Percentiles rank a stretch among this genome's conserved stretches.
Evolutionary conservation across 2,888 invertebrate genomes (phyloP).

Genomic region (Eristalinus aeneus): DNA sequence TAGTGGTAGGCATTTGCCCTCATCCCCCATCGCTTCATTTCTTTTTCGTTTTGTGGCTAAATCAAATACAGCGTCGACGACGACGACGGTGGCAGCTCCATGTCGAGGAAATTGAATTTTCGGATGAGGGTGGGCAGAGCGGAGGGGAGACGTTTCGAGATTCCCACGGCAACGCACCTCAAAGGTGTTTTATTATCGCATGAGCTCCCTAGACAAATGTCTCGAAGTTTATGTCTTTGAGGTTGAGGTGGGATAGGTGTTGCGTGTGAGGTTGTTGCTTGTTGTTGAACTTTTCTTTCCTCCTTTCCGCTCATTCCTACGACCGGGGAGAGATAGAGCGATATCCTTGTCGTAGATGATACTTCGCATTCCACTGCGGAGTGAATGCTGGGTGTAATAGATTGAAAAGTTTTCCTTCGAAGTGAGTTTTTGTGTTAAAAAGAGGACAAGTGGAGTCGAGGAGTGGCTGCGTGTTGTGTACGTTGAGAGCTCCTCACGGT

Average conservation of each 20-base stretch:
- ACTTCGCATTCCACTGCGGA: background rate
- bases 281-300: background rate
- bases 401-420: constrained; percentile 22
- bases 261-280: constrained; percentile 13
- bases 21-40: background rate
- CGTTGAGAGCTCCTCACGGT: background rate
- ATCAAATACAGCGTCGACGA: constrained; percentile 41
- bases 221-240: constrained; percentile 13
- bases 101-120: constrained; percentile 54
- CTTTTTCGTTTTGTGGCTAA: constrained; percentile 1
- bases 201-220: constrained; percentile 23
- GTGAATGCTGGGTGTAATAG: background rate
- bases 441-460: background rate
- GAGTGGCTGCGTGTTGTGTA: background rate
- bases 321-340: background rate
- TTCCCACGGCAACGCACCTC: background rate
- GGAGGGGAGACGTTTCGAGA: background rate
- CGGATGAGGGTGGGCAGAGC: background rate
- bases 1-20: constrained; percentile 30
- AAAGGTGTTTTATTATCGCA: constrained; percentile 17
- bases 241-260: background rate
- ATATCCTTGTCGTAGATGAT: background rate
- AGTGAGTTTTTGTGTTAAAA: background rate
- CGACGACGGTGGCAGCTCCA: constrained; percentile 4
- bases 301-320: background rate